These are phyloP conservation scores for Ramphastos sulfuratus DNA, from an alignment of 2,113 vertebrate genomes.

Conservation along the genomic window DNA sequence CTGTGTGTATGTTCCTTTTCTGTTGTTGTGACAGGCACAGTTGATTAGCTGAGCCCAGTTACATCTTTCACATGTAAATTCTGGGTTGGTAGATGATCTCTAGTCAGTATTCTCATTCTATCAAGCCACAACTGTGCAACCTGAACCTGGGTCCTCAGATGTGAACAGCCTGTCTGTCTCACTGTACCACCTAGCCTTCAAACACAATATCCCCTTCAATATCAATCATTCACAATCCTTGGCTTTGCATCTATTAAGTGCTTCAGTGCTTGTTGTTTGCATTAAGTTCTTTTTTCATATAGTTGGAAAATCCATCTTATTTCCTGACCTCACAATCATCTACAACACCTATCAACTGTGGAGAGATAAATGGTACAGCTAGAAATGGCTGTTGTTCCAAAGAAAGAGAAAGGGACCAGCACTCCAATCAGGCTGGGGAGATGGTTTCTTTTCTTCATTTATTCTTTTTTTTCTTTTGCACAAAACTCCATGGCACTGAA, in stretches of 20 bases:
- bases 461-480: neutral
- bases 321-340: neutral
- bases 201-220: neutral
- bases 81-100: neutral
- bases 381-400: neutral
- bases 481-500: neutral
- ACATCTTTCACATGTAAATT: neutral
- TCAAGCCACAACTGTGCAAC: fast-evolving
- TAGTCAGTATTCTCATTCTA: neutral
- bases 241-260: neutral
- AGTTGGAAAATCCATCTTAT: neutral
- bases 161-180: neutral
- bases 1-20: neutral
- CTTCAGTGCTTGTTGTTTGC: neutral
- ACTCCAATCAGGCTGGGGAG: neutral
- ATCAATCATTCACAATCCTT: neutral
- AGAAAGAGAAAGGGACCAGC: neutral
- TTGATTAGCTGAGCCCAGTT: neutral
- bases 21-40: neutral
- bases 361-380: neutral
- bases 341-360: neutral
- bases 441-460: neutral
- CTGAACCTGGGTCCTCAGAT: neutral
- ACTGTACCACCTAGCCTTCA: neutral
- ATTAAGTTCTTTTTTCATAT: neutral